A percentile compares a stretch with the other conserved stretches of the same genome.
Evolutionary conservation across 1,140 invertebrate genomes (phyloP).

Genomic region (Drosophila leontia): DNA sequence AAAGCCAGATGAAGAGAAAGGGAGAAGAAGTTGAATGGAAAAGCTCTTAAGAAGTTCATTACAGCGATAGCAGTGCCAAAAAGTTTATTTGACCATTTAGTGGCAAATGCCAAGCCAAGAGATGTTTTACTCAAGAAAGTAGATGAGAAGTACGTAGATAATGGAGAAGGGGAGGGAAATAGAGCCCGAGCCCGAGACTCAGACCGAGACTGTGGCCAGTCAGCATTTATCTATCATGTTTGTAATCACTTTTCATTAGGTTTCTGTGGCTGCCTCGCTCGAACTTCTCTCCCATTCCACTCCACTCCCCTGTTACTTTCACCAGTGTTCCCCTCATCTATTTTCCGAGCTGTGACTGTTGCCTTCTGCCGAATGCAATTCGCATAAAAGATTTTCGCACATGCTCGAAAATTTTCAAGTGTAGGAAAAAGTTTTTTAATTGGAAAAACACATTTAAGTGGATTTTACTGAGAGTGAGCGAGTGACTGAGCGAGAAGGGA

Average conservation of each 20-base stretch:
- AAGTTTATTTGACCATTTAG: slow-evolving; percentile 83
- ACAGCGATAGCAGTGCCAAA: slow-evolving; percentile 75
- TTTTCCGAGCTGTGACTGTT: slow-evolving; percentile 51
- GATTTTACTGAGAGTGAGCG: slow-evolving; percentile 59
- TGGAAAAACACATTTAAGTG: slow-evolving; percentile 83
- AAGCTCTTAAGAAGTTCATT: slow-evolving; percentile 84
- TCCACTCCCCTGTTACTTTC: background rate
- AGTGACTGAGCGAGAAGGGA: slow-evolving; percentile 48
- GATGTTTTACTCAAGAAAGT: slow-evolving; percentile 73
- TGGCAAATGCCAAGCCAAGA: slow-evolving; percentile 66
- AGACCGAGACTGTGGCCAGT: slow-evolving; percentile 46
- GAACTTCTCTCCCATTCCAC: background rate
- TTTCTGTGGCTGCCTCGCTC: slow-evolving; percentile 55
- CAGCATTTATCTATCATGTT: slow-evolving; percentile 81
- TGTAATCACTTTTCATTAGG: slow-evolving; percentile 84
- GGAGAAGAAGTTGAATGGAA: slow-evolving; percentile 32
- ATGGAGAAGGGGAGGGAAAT: background rate
- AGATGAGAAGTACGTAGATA: slow-evolving; percentile 5
- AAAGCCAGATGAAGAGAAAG: slow-evolving; percentile 32
- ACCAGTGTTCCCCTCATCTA: background rate
- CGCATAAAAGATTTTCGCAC: slow-evolving; percentile 83
- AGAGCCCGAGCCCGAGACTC: background rate
- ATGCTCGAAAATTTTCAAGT: slow-evolving; percentile 80
- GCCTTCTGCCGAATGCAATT: slow-evolving; percentile 72
- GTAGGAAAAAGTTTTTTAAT: slow-evolving; percentile 81